phyloP scores from a whole-genome alignment of 2,888 invertebrate species.

The Brachylomia viminalis region DNA sequence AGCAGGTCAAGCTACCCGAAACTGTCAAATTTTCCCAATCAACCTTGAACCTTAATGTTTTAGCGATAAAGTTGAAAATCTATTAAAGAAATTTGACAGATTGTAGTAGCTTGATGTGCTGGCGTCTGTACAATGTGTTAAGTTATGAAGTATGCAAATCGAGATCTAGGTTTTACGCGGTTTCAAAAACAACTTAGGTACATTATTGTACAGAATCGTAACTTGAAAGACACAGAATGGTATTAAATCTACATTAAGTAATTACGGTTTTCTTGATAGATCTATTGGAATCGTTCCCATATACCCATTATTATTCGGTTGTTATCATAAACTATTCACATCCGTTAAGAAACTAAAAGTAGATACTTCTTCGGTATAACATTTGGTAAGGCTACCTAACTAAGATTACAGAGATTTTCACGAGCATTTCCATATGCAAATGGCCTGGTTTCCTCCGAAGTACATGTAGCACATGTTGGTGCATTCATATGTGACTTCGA shows the following conservation, averaged over 20 bases:
- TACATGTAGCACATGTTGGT: constrained; percentile 96
- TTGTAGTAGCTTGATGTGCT: too few relatives aligned
- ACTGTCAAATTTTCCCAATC: too few relatives aligned
- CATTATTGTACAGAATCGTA: not conserved
- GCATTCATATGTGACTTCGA: constrained; percentile 97
- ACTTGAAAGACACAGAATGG: constrained; percentile 49
- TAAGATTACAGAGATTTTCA: constrained; percentile 72
- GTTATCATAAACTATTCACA: constrained; percentile 44
- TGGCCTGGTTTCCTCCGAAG: constrained; percentile 97
- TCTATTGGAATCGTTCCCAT: constrained; percentile 37
- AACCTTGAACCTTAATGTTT: too few relatives aligned
- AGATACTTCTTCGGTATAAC: constrained; percentile 47
- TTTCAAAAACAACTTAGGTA: constrained; percentile 20
- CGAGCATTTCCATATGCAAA: constrained; percentile 97
- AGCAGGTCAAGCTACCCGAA: too few relatives aligned
- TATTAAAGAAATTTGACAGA: too few relatives aligned
- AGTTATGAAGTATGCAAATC: constrained; percentile 11
- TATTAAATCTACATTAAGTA: constrained; percentile 28
- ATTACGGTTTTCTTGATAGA: constrained; percentile 10
- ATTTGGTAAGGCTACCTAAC: constrained; percentile 55
- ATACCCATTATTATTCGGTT: constrained; percentile 38
- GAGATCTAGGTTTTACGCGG: not conserved
- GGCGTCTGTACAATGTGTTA: constrained; percentile 1
- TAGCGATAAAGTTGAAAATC: too few relatives aligned
- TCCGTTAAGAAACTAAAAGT: constrained; percentile 44